phyloP scores from a whole-genome alignment of 2,888 invertebrate species.

The Tricholauxania praeusta region DNA sequence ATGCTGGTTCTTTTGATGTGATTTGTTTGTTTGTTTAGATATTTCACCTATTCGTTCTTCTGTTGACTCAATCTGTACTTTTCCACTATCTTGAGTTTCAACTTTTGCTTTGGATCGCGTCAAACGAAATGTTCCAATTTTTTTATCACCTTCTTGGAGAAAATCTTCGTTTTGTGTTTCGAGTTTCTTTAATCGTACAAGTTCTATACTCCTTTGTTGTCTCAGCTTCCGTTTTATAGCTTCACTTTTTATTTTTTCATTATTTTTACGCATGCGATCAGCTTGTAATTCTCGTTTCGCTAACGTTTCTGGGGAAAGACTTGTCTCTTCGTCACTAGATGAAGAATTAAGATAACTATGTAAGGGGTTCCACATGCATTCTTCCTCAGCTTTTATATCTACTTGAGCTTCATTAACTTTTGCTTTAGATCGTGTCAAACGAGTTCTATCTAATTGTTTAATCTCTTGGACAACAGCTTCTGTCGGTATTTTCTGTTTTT shows the following conservation, averaged over 20 bases:
- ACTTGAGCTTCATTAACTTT: not conserved
- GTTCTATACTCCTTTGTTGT: no score
- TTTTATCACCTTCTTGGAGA: not conserved
- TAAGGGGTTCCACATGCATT: no score
- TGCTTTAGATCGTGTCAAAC: not conserved
- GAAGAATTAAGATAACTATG: no score
- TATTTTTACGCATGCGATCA: slow-evolving; percentile 9
- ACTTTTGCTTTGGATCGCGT: not conserved
- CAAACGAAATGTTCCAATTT: not conserved
- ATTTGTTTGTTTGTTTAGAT: not conserved
- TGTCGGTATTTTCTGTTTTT: not conserved
- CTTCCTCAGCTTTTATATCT: not conserved
- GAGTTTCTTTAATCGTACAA: not conserved
- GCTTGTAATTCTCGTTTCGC: not conserved
- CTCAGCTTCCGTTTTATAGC: no score
- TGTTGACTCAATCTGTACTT: not conserved
- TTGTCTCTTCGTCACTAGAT: no score
- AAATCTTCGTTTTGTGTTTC: not conserved
- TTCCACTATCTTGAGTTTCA: not conserved
- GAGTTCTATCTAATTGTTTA: not conserved
- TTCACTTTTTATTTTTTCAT: not conserved
- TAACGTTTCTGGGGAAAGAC: no score
- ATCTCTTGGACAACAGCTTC: not conserved
- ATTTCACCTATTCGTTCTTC: not conserved
- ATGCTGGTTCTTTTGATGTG: not conserved